Evolutionary conservation across 2,888 invertebrate species (phyloP).

Genomic region (Apotomis turbidana): DNA sequence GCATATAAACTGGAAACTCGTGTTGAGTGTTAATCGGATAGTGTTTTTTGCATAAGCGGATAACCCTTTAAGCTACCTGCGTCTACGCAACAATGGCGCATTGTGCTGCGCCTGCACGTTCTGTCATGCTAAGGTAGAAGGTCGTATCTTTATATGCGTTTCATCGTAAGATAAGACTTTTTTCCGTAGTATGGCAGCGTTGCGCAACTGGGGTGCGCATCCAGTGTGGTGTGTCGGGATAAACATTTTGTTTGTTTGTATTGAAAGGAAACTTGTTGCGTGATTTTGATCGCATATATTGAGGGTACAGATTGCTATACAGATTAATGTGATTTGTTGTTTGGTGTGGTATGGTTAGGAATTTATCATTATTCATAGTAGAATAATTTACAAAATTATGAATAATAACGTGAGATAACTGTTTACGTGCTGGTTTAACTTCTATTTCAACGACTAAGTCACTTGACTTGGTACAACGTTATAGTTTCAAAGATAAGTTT

Average conservation of each 20-base stretch:
- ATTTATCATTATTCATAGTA: background rate
- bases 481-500: too few relatives aligned
- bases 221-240: conserved; percentile 48
- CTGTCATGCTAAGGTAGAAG: conserved; percentile 19
- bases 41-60: conserved; percentile 82
- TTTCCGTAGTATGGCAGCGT: conserved; percentile 34
- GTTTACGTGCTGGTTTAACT: too few relatives aligned
- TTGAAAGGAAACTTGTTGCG: conserved; percentile 47
- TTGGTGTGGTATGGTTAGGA: background rate
- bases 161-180: too few relatives aligned
- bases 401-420: too few relatives aligned
- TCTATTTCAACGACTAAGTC: too few relatives aligned
- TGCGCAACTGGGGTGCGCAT: conserved; percentile 67
- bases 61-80: conserved; percentile 81
- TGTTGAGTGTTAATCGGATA: conserved; percentile 81
- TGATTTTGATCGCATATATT: conserved; percentile 34
- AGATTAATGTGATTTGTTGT: conserved; percentile 14
- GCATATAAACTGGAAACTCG: conserved; percentile 64
- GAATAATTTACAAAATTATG: background rate
- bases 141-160: too few relatives aligned
- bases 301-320: background rate
- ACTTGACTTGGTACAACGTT: too few relatives aligned
- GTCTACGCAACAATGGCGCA: conserved; percentile 58
- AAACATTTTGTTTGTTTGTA: conserved; percentile 51
- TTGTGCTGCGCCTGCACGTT: conserved; percentile 51